Evolutionary conservation across 2,888 invertebrate species (phyloP).

Genomic region (Itoplectis maculator): DNA sequence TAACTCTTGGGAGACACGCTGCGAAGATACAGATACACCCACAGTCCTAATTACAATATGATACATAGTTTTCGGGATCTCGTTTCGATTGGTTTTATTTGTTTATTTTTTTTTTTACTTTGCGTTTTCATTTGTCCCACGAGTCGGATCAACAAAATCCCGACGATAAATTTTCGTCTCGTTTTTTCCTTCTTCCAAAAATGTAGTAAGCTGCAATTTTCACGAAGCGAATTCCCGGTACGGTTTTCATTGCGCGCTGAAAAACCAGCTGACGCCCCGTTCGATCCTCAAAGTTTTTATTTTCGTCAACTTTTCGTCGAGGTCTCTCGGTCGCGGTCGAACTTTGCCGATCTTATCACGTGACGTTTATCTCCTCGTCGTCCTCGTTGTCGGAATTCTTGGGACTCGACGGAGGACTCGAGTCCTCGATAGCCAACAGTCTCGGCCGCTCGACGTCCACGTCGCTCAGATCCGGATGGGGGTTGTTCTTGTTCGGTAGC

Average conservation of each 20-base stretch:
- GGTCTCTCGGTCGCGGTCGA: slow-evolving; percentile 26
- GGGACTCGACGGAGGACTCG: slow-evolving; percentile 81
- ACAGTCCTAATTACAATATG: slow-evolving; percentile 83
- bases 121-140: slow-evolving; percentile 12
- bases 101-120: slow-evolving; percentile 1
- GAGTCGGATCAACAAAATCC: slow-evolving; percentile 7
- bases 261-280: not conserved
- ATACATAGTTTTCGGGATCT: slow-evolving; percentile 76
- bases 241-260: slow-evolving; percentile 34
- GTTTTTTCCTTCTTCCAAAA: slow-evolving; percentile 1
- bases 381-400: slow-evolving; percentile 86
- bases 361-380: slow-evolving; percentile 94
- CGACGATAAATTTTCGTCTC: slow-evolving; percentile 45
- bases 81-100: slow-evolving; percentile 35
- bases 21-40: slow-evolving; percentile 73
- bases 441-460: slow-evolving; percentile 93
- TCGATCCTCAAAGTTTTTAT: slow-evolving; percentile 16
- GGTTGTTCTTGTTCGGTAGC: slow-evolving; percentile 98
- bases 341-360: slow-evolving; percentile 88
- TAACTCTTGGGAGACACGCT: slow-evolving; percentile 71
- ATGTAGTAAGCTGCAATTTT: slow-evolving; percentile 45
- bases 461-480: slow-evolving; percentile 97
- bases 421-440: slow-evolving; percentile 86
- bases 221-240: slow-evolving; percentile 19
- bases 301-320: slow-evolving; percentile 19